Conservation (phyloP, 2,888 invertebrate genomes). For the Cosmorhoe ocellata region DNA sequence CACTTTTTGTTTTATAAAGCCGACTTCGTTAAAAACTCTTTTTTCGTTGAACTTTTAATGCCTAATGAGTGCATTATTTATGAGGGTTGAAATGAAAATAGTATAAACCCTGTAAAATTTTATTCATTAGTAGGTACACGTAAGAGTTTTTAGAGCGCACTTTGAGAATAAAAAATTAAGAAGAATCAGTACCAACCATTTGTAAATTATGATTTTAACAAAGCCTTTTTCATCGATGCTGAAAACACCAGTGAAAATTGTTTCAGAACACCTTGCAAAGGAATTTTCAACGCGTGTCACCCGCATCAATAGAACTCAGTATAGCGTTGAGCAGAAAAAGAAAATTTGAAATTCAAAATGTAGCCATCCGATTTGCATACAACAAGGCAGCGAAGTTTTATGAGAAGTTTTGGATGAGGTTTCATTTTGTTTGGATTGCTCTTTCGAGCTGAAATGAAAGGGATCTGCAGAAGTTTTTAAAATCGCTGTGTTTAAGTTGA, state of each 20-base stretch:
- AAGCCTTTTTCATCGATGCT: no score
- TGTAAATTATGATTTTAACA: no score
- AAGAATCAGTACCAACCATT: no score
- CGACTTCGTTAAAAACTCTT: neutral
- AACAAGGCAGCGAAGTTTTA: constrained; percentile 21
- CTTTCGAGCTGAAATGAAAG: constrained; percentile 15
- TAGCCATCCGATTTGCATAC: constrained; percentile 20
- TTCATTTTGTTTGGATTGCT: constrained; percentile 22
- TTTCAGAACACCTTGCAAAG: no score
- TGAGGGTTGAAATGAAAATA: no score
- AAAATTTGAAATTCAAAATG: constrained; percentile 26
- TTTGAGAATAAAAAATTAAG: no score
- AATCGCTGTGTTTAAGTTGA: neutral
- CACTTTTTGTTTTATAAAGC: constrained; percentile 5
- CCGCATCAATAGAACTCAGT: constrained; percentile 8
- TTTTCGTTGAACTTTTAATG: neutral
- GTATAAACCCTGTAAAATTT: no score
- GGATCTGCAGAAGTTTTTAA: neutral
- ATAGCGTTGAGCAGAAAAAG: constrained; percentile 18
- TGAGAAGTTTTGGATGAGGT: constrained; percentile 19
- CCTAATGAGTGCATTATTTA: neutral
- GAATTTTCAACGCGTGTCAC: no score
- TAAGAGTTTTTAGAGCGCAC: no score
- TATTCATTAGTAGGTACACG: no score
- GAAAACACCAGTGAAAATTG: no score